Conservation (phyloP, 2,113 vertebrate genomes). For the Semnornis frantzii region DNA sequence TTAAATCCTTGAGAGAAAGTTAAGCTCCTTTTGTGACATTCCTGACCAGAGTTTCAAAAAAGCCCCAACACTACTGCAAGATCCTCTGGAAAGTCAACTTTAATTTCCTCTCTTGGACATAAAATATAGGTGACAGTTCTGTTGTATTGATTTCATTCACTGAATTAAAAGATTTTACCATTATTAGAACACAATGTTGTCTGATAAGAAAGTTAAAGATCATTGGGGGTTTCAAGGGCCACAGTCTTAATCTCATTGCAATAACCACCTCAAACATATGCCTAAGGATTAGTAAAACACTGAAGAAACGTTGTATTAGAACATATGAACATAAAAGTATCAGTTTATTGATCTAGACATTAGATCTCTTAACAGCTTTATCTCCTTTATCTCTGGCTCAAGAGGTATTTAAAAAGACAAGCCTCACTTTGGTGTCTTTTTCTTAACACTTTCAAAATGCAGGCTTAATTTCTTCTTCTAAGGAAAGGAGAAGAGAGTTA, state of each 20-base stretch:
- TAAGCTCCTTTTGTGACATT: not conserved
- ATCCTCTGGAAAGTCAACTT: conserved; percentile 18
- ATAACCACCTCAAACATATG: conserved; percentile 25
- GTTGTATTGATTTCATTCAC: conserved; percentile 40
- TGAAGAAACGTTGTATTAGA: not conserved
- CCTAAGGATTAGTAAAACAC: conserved; percentile 36
- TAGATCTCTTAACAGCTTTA: not conserved
- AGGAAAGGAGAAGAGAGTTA: not conserved
- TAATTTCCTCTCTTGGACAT: conserved; percentile 26
- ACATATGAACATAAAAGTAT: not conserved
- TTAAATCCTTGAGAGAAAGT: not conserved
- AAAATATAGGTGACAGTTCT: conserved; percentile 25
- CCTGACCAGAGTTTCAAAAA: not conserved
- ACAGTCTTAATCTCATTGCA: conserved; percentile 37
- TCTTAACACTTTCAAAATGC: too few relatives aligned
- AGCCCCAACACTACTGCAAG: not conserved
- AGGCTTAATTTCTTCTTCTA: not conserved
- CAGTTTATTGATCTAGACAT: not conserved
- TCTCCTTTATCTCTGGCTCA: not conserved
- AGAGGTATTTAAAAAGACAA: not conserved
- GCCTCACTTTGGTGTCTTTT: not conserved
- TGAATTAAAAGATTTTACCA: conserved; percentile 48
- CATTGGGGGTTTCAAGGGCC: not conserved
- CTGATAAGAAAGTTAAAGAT: conserved; percentile 38
- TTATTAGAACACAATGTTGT: conserved; percentile 10